Evolutionary conservation across 2,888 invertebrate genomes (phyloP).

Genomic region (Thyatira batis): DNA sequence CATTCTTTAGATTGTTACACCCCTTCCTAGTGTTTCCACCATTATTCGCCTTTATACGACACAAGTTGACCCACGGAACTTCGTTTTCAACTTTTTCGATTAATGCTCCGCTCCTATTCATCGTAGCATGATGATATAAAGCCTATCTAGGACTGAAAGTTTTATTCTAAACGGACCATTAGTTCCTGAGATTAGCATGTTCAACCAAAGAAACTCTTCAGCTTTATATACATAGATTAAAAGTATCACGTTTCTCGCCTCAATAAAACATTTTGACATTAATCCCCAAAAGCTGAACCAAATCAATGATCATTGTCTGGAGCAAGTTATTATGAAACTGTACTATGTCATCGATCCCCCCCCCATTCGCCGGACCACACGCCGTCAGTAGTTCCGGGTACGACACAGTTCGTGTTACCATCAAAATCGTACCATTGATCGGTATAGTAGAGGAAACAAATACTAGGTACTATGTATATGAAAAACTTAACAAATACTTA

Average conservation of each 20-base stretch:
- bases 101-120: too few species aligned
- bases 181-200: too few species aligned
- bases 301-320: neutral
- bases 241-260: neutral
- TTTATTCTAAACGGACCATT: too few species aligned
- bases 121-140: too few species aligned
- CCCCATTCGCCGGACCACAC: slow-evolving; percentile 38
- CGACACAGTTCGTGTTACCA: slow-evolving; percentile 36
- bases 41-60: too few species aligned
- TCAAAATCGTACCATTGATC: slow-evolving; percentile 15
- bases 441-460: slow-evolving; percentile 5
- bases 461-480: neutral
- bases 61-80: too few species aligned
- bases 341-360: slow-evolving; percentile 46
- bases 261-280: neutral
- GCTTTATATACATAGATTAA: neutral
- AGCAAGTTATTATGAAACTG: slow-evolving; percentile 44
- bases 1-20: too few species aligned
- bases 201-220: too few species aligned
- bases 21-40: too few species aligned
- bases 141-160: too few species aligned
- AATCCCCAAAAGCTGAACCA: neutral
- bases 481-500: neutral
- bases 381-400: slow-evolving; percentile 39
- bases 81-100: too few species aligned